A percentile compares a stretch with the other conserved stretches of the same genome.
Conservation (phyloP, 2,888 invertebrate genomes). For the Blomia tropicalis region DNA sequence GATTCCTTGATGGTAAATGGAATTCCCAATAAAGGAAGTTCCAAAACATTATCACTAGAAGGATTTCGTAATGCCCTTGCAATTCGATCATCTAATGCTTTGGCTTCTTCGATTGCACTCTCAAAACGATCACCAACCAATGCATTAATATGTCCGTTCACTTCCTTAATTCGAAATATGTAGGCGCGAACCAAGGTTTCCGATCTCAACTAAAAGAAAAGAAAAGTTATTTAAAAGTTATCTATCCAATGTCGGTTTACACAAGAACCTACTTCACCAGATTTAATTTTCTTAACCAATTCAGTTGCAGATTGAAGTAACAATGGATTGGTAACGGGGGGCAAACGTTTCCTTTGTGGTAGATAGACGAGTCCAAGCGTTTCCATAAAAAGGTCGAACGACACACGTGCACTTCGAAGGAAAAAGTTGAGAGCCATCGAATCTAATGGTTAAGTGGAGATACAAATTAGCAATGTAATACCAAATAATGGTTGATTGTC, state of each 20-base stretch:
- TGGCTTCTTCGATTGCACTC: conserved; percentile 35
- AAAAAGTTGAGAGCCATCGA: background rate
- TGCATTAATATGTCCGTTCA: conserved; percentile 35
- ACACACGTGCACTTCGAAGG: background rate
- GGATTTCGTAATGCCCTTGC: background rate
- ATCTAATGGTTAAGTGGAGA: background rate
- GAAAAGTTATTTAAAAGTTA: background rate
- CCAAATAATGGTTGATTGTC: no score
- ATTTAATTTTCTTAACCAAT: conserved; percentile 35
- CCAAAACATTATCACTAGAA: background rate
- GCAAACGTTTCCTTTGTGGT: conserved; percentile 28
- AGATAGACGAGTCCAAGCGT: background rate
- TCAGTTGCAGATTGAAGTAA: conserved; percentile 35
- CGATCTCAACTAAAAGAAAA: conserved; percentile 25
- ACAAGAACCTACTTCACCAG: conserved; percentile 33
- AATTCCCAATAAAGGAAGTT: conserved; percentile 19
- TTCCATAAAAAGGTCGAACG: background rate
- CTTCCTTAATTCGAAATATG: conserved; percentile 34
- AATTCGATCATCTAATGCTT: conserved; percentile 32
- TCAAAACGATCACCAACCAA: conserved; percentile 34
- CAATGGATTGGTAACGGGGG: conserved; percentile 34
- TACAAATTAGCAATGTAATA: no score
- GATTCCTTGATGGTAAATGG: conserved; percentile 26
- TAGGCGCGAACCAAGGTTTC: conserved; percentile 32
- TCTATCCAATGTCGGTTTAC: background rate